These are phyloP conservation scores for Brachionus angularis DNA, from an alignment of 1,140 invertebrate species.

Conservation along the genomic window DNA sequence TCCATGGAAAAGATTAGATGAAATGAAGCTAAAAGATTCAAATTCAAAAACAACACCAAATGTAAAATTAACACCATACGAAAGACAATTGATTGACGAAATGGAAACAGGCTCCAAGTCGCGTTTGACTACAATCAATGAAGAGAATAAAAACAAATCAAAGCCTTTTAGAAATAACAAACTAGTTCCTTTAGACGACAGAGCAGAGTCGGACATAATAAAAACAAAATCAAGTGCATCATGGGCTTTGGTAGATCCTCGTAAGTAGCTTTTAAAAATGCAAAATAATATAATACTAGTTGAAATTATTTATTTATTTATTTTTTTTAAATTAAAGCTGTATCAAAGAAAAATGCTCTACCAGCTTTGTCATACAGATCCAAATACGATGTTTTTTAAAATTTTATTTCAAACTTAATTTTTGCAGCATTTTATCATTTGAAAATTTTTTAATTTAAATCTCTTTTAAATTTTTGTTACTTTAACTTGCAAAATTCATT, in stretches of 20 bases:
- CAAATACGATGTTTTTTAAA: not conserved
- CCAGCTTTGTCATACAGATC: constrained; percentile 3
- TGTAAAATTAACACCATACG: constrained; percentile 3
- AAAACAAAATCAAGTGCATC: not conserved
- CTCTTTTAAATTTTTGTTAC: too few relatives aligned
- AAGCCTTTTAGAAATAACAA: constrained; percentile 8
- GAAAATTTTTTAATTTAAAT: not conserved
- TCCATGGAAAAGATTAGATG: constrained; percentile 21
- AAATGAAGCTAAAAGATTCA: not conserved
- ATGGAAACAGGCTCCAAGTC: not conserved
- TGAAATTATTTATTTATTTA: not conserved
- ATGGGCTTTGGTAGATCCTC: constrained; percentile 16
- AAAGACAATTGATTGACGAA: constrained; percentile 38
- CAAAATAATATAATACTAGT: not conserved
- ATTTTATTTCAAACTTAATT: not conserved
- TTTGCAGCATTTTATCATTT: not conserved
- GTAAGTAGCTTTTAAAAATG: not conserved
- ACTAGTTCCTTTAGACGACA: constrained; percentile 9
- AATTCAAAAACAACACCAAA: not conserved
- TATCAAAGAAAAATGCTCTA: constrained; percentile 1
- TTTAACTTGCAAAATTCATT: too few relatives aligned
- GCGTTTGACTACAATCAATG: constrained; percentile 2
- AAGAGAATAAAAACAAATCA: constrained; percentile 21
- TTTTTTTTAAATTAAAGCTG: not conserved
- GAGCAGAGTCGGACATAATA: not conserved